These are phyloP conservation scores for Podilymbus podiceps DNA, from an alignment of 2,113 vertebrate species.

Conservation along the genomic window DNA sequence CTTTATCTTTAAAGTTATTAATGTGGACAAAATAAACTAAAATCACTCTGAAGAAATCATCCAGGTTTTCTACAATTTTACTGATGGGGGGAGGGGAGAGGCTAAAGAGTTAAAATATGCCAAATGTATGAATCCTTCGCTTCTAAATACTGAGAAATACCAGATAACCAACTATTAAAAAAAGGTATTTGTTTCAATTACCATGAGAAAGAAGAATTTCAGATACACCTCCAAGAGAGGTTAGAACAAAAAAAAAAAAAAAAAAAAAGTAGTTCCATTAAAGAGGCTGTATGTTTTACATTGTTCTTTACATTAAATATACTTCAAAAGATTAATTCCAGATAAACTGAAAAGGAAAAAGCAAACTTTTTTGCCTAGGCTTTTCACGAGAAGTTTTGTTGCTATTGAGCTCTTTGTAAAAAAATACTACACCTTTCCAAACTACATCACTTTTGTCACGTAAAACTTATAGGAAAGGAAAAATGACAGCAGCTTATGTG, in stretches of 20 bases:
- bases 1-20: neutral
- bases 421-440: neutral
- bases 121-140: neutral
- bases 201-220: neutral
- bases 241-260: neutral
- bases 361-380: neutral
- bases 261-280: neutral
- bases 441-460: neutral
- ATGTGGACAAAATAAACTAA: neutral
- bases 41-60: neutral
- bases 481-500: neutral
- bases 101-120: neutral
- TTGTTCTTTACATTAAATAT: neutral
- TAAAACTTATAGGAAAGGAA: neutral
- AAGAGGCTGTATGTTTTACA: neutral
- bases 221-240: neutral
- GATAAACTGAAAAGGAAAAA: neutral
- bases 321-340: neutral
- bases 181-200: neutral
- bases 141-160: neutral
- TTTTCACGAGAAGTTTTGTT: neutral
- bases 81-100: neutral
- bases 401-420: neutral
- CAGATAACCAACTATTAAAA: neutral
- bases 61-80: neutral